Evolutionary conservation across 1,140 invertebrate species (phyloP).

Genomic region (Aphaenogaster floridana): DNA sequence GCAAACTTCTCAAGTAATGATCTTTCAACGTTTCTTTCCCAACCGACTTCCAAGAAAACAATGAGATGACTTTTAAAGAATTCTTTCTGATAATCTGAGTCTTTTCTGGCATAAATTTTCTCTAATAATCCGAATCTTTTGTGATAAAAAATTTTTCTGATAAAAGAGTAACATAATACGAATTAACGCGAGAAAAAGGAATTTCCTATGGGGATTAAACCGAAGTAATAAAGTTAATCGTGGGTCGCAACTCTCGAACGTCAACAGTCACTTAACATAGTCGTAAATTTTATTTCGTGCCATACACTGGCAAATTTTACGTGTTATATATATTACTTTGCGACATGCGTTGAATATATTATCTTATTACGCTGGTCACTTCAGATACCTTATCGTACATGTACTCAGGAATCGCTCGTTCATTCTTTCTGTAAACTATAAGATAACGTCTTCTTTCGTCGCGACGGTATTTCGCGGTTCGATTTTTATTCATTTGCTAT

Average conservation of each 20-base stretch:
- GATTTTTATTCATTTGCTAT: not conserved
- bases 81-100: constrained; percentile 3
- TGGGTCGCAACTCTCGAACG: not conserved
- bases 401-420: constrained; percentile 37
- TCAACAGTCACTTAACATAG: constrained; percentile 38
- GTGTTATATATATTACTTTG: not conserved
- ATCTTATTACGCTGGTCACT: constrained; percentile 11
- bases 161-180: not conserved
- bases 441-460: not conserved
- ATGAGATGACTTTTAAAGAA: not conserved
- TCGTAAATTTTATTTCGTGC: constrained; percentile 40
- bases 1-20: not conserved
- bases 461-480: not conserved
- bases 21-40: not conserved
- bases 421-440: constrained; percentile 15
- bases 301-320: constrained; percentile 35
- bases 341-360: constrained; percentile 6
- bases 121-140: not conserved
- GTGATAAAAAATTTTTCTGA: not conserved
- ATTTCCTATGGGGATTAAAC: not conserved
- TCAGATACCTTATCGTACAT: constrained; percentile 21
- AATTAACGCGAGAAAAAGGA: not conserved
- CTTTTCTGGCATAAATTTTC: not conserved
- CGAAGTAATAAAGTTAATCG: not conserved
- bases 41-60: not conserved